Evolutionary conservation across 2,113 vertebrate species (phyloP), one percentile per base, ranked within the genome.

Genomic region (Barbus barbus): DNA sequence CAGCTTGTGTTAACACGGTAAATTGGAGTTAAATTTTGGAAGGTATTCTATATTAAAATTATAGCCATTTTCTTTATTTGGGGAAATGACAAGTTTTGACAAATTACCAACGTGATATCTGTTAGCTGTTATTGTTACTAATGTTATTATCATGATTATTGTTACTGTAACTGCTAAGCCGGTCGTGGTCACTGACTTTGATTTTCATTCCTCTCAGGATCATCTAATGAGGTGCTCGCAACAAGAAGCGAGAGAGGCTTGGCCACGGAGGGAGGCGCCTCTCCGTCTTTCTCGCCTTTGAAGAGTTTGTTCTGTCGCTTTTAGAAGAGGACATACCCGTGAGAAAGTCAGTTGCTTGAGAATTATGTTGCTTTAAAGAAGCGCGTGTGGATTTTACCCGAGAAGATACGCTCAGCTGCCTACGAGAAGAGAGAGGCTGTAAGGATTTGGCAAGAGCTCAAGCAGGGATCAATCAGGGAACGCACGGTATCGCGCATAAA

Each of bases 211-310:
- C 22, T 46, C 24, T 73, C 41, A 67, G 79, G 44, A 61, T 78
- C 53, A 61, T 46, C 28, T 60, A 56, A 51, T 53, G 79, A 61
- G 77, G 60, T 75, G 69, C 63, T 26, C 33, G 18, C 36, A 38
- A 31, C 12, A 5, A 51, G 60, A 78, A 51, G 67, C 86, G 87
- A 84, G 61, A 85, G 46, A 44, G 41, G 85, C 86, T 90, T 85
- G 90, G 86, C 63, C 85, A 85, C 91, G 81, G 85, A 89, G 89
- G 92, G 92, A 91, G 93, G 91, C 83, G 90, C 93, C 81, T 92
- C 87, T 84, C 28, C 69, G 87, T 81, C 84, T 48, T 78, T 83
- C 78, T 85, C 91, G 91, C 90, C 86, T 91, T 86, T 89, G 46
- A 85, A 77, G 81, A 84, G 63, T 82, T 81, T 90, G 31, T 60